A percentile compares a stretch with the other conserved stretches of the same genome.
Conservation (phyloP, 1,140 invertebrate species). For the Wasmannia auropunctata region DNA sequence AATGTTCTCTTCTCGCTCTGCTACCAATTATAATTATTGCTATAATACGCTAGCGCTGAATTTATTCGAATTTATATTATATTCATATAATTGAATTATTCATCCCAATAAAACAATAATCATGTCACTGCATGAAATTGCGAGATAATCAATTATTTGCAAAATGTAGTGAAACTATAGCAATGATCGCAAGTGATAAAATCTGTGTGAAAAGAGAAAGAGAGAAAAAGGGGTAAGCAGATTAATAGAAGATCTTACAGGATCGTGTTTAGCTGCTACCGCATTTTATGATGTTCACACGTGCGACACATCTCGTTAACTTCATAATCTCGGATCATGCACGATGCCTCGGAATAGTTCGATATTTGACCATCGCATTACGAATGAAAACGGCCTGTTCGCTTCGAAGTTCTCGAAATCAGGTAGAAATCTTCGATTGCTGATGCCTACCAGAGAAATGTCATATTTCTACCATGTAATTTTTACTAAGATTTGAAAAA, state of each 20-base stretch:
- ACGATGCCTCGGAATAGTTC: conserved; percentile 19
- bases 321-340: conserved; percentile 5
- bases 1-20: neutral
- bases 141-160: neutral
- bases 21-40: neutral
- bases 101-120: neutral
- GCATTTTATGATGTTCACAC: neutral
- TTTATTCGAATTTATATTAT: neutral
- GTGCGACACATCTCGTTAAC: conserved; percentile 3
- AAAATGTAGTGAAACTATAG: neutral
- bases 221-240: neutral
- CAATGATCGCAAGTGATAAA: neutral
- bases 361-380: conserved; percentile 18
- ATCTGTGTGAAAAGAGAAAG: neutral
- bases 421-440: conserved; percentile 45
- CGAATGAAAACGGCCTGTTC: conserved; percentile 55
- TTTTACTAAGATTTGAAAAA: conserved; percentile 17
- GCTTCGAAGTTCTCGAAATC: conserved; percentile 44
- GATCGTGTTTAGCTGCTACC: conserved; percentile 6
- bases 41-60: neutral
- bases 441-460: conserved; percentile 46
- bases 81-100: neutral
- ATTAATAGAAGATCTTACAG: conserved; percentile 20
- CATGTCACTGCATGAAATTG: neutral
- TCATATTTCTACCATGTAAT: neutral